Conservation (phyloP, 2,888 invertebrate genomes). For the Lissonota sp. region DNA sequence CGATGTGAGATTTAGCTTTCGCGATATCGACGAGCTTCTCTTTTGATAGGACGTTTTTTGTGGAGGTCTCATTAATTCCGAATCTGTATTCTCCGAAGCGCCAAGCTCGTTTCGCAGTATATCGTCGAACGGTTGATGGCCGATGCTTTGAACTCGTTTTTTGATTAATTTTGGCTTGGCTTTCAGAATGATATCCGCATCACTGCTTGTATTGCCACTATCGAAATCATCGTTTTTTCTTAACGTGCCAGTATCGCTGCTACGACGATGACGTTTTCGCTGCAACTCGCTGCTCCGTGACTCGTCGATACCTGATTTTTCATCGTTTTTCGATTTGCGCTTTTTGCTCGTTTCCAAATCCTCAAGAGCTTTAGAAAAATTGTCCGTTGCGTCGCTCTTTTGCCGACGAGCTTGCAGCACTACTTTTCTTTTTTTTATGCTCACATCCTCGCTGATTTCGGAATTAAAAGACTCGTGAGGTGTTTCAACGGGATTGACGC, state of each 20-base stretch:
- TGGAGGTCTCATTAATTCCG: constrained; percentile 39
- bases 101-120: constrained; percentile 13
- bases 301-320: background rate
- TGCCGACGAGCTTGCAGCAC: background rate
- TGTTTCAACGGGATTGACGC: background rate
- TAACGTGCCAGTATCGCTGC: background rate
- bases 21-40: constrained; percentile 22
- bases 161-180: constrained; percentile 29
- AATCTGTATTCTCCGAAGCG: constrained; percentile 15
- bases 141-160: constrained; percentile 17
- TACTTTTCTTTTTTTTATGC: constrained; percentile 46
- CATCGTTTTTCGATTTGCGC: background rate
- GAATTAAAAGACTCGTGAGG: constrained; percentile 16
- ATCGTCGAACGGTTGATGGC: constrained; percentile 20
- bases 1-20: constrained; percentile 19
- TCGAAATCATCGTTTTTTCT: background rate
- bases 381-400: constrained; percentile 27
- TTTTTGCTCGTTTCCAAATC: constrained; percentile 16
- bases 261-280: background rate
- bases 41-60: constrained; percentile 18
- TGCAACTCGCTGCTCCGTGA: background rate
- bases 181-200: constrained; percentile 30
- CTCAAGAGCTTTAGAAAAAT: constrained; percentile 36
- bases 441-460: constrained; percentile 21
- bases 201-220: constrained; percentile 36